These are phyloP conservation scores for Heliconius aoede DNA, from an alignment of 2,888 invertebrate species.

Conservation along the genomic window DNA sequence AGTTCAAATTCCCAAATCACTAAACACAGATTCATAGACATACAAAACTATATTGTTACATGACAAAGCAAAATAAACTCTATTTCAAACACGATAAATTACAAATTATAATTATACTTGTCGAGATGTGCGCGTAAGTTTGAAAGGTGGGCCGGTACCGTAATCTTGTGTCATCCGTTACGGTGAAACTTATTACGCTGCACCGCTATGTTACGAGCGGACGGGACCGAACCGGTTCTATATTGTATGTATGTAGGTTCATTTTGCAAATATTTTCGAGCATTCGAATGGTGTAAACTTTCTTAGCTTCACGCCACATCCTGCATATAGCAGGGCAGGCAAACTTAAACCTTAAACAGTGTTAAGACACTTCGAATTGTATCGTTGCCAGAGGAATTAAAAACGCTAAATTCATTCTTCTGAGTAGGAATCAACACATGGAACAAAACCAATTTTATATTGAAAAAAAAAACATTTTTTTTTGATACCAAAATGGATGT, in stretches of 20 bases:
- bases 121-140: conserved; percentile 65
- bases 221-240: conserved; percentile 44
- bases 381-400: too few species aligned
- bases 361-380: not conserved
- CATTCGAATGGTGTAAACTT: not conserved
- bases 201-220: conserved; percentile 69
- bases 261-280: not conserved
- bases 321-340: not conserved
- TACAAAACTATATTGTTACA: not conserved
- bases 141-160: conserved; percentile 73
- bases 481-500: conserved; percentile 23
- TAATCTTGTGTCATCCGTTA: conserved; percentile 83
- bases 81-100: not conserved
- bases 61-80: conserved; percentile 1
- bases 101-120: conserved; percentile 47
- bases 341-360: too few species aligned
- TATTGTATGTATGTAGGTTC: not conserved
- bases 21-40: not conserved
- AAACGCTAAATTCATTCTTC: too few species aligned
- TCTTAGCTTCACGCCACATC: not conserved
- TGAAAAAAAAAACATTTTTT: not conserved
- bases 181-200: conserved; percentile 78
- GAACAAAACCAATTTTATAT: not conserved
- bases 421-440: not conserved
- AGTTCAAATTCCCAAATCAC: conserved; percentile 8